Conservation (phyloP, 2,888 invertebrate genomes). For the Thymelicus acteon region DNA sequence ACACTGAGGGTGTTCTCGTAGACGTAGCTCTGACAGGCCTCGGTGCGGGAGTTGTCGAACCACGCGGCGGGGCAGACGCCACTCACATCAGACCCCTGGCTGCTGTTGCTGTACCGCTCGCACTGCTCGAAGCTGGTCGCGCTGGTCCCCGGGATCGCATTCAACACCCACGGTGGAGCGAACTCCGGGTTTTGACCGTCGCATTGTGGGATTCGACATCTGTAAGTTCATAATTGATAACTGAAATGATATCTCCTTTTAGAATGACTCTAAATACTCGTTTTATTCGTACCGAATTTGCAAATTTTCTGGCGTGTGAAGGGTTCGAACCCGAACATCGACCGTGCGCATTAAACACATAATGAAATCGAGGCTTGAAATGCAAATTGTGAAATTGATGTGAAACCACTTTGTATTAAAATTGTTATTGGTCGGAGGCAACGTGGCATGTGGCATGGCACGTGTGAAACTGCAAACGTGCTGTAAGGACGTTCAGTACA, state of each 20-base stretch:
- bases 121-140: slow-evolving; percentile 61
- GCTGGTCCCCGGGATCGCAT: slow-evolving; percentile 63
- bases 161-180: slow-evolving; percentile 61
- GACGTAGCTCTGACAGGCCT: slow-evolving; percentile 58
- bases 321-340: too few relatives aligned
- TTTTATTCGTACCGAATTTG: too few relatives aligned
- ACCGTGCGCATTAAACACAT: too few relatives aligned
- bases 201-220: slow-evolving; percentile 52
- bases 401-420: not conserved
- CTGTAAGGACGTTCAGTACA: too few relatives aligned
- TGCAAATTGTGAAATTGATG: too few relatives aligned
- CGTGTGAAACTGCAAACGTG: too few relatives aligned
- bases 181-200: slow-evolving; percentile 61
- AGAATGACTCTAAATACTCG: too few relatives aligned
- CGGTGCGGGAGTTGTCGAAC: slow-evolving; percentile 57
- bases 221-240: not conserved
- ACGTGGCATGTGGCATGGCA: too few relatives aligned
- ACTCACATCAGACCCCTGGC: slow-evolving; percentile 26
- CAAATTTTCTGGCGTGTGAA: too few relatives aligned
- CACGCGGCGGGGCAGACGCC: slow-evolving; percentile 62
- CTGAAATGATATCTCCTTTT: too few relatives aligned
- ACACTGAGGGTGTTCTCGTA: slow-evolving; percentile 69
- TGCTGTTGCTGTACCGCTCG: slow-evolving; percentile 57
- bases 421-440: not conserved
- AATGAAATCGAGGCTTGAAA: too few relatives aligned